A percentile compares a stretch with the other conserved stretches of the same genome.
These are phyloP conservation scores for Agrotis exclamationis DNA, from an alignment of 2,888 invertebrate genomes.

Conservation along the genomic window DNA sequence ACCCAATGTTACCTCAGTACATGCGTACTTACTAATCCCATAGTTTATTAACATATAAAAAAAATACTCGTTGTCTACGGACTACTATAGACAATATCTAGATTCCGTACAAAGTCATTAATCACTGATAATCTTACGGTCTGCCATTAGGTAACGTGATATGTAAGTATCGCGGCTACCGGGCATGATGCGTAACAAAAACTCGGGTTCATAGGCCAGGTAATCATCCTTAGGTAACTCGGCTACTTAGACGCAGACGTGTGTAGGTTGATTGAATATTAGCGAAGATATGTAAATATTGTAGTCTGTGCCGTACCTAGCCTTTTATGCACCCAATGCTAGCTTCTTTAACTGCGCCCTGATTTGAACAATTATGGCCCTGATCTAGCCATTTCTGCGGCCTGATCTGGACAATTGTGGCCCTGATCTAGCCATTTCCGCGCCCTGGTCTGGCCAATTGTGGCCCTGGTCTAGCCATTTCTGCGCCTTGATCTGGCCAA, in stretches of 20 bases:
- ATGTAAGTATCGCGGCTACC: conserved; percentile 58
- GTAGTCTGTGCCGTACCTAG: no score
- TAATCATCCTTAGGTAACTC: conserved; percentile 74
- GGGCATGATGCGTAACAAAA: conserved; percentile 68
- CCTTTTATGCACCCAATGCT: no score
- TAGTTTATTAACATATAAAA: not conserved
- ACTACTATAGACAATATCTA: conserved; percentile 40
- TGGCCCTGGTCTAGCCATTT: no score
- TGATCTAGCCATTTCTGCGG: no score
- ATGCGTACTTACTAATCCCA: not conserved
- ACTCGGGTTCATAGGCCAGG: conserved; percentile 75
- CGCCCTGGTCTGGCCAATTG: no score
- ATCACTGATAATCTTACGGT: conserved; percentile 65
- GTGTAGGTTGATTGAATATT: conserved; percentile 20
- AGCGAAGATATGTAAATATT: not conserved
- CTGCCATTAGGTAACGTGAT: conserved; percentile 63
- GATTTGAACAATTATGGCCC: no score
- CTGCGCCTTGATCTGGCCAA: no score
- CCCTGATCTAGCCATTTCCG: no score
- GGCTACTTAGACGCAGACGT: conserved; percentile 44
- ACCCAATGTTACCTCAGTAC: conserved; percentile 3
- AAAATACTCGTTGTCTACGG: conserved; percentile 9
- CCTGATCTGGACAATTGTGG: no score
- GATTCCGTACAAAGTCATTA: conserved; percentile 59
- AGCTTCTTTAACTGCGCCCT: no score